phyloP scores from a whole-genome alignment of 35 echinoderm and acorn worm species.

The Hemicentrotus pulcherrimus region DNA sequence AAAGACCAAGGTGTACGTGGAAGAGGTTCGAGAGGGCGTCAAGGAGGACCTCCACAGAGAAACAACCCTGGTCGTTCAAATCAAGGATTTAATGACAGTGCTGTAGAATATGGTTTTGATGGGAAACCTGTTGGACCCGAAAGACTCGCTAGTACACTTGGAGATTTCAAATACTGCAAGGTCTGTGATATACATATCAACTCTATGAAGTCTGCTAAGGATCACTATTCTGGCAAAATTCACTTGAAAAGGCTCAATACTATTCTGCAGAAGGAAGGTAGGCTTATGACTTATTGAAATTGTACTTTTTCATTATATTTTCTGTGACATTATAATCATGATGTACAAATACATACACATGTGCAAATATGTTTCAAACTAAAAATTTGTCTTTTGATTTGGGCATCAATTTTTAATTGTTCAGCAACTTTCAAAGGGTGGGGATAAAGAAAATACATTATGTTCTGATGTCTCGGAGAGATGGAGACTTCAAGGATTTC shows the following conservation, averaged over 20 bases:
- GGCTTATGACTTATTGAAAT: not conserved
- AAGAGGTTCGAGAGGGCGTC: not conserved
- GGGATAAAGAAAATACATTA: no score
- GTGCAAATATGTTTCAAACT: no score
- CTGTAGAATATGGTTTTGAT: conserved; percentile 1
- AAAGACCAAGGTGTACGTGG: not conserved
- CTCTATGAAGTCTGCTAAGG: not conserved
- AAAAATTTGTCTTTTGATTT: no score
- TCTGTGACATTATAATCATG: no score
- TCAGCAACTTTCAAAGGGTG: no score
- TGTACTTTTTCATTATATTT: no score
- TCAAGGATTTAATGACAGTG: not conserved
- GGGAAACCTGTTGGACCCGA: conserved; percentile 15
- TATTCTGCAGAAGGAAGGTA: not conserved
- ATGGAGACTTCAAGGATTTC: no score
- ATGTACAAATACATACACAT: no score
- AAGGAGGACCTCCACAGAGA: not conserved
- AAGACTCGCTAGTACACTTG: not conserved
- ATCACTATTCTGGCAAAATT: not conserved
- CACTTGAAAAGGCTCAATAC: not conserved
- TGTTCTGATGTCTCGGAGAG: no score
- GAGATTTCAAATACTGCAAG: not conserved
- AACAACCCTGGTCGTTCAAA: not conserved
- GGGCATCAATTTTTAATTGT: no score
- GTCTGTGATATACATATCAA: not conserved